Percentiles rank a stretch among this genome's conserved stretches.
These are phyloP conservation scores for Crotalus helleri DNA, from an alignment of 2,113 vertebrate species.

Conservation along the genomic window DNA sequence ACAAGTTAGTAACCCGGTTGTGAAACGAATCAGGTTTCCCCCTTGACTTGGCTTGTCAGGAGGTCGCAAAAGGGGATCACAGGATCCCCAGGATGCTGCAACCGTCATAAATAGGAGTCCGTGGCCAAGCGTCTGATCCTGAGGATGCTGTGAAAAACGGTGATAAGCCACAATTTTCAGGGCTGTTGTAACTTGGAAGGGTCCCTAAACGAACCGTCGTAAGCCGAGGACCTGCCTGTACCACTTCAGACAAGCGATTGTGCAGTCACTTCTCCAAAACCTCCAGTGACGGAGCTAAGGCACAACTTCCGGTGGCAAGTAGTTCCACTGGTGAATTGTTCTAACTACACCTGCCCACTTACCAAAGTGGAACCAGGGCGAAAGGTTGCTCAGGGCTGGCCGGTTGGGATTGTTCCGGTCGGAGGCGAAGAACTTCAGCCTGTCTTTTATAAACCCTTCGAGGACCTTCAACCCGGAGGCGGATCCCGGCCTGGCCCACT, in stretches of 20 bases:
- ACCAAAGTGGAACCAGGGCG: slow-evolving; percentile 88
- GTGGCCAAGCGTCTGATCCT: background rate
- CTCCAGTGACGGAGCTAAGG: no score
- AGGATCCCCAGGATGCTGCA: background rate
- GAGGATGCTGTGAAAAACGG: background rate
- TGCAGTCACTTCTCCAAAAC: no score
- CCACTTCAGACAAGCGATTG: no score
- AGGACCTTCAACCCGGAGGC: slow-evolving; percentile 72
- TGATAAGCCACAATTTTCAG: background rate
- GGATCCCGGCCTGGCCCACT: slow-evolving; percentile 79
- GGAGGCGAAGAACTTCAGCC: slow-evolving; percentile 71
- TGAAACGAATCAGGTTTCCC: background rate
- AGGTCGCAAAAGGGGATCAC: background rate
- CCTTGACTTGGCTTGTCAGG: background rate
- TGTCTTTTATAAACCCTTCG: slow-evolving; percentile 77
- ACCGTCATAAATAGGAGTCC: background rate
- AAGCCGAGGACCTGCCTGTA: background rate
- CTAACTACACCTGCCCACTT: slow-evolving; percentile 45
- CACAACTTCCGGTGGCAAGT: no score
- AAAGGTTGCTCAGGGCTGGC: slow-evolving; percentile 80
- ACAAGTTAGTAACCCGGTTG: rapidly evolving
- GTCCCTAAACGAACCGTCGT: background rate
- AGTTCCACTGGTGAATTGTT: no score
- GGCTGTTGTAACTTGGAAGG: background rate
- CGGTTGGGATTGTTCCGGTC: slow-evolving; percentile 82